Percentiles rank a stretch among this genome's conserved stretches.
Conservation (phyloP, 92 coral and sea anemone genomes). For the Paramuricea clavata region DNA sequence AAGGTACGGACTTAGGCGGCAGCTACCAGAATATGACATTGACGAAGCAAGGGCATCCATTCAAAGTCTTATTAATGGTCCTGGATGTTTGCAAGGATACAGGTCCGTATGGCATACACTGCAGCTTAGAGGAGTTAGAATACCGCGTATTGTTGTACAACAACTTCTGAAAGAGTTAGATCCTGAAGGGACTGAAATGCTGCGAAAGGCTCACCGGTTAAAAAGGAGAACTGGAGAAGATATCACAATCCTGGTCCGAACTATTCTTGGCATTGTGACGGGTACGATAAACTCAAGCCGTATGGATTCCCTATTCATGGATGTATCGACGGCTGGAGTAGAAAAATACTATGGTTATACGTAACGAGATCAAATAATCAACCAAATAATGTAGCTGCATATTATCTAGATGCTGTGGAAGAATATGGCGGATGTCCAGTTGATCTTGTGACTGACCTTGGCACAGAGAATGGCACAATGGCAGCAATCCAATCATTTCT, state of each 20-base stretch:
- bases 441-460: constrained; percentile 56
- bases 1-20: constrained; percentile 18
- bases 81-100: neutral
- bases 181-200: constrained; percentile 40
- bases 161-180: constrained; percentile 60
- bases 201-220: neutral
- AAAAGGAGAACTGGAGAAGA: constrained; percentile 20
- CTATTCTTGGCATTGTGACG: constrained; percentile 39
- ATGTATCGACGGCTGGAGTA: constrained; percentile 39
- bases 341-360: constrained; percentile 24
- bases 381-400: constrained; percentile 20
- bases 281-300: constrained; percentile 25
- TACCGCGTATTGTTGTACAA: constrained; percentile 49
- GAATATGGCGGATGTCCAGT: constrained; percentile 34
- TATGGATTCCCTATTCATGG: constrained; percentile 61
- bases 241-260: constrained; percentile 45
- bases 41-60: constrained; percentile 17
- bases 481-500: constrained; percentile 53
- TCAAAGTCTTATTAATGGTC: constrained; percentile 43
- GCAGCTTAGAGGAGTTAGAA: constrained; percentile 1
- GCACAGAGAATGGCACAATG: constrained; percentile 49
- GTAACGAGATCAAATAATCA: constrained; percentile 19
- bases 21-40: constrained; percentile 18
- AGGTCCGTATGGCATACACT: neutral
- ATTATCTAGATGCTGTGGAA: constrained; percentile 37